Conservation (phyloP, 2,888 invertebrate species). For the Agonopterix arenella region DNA sequence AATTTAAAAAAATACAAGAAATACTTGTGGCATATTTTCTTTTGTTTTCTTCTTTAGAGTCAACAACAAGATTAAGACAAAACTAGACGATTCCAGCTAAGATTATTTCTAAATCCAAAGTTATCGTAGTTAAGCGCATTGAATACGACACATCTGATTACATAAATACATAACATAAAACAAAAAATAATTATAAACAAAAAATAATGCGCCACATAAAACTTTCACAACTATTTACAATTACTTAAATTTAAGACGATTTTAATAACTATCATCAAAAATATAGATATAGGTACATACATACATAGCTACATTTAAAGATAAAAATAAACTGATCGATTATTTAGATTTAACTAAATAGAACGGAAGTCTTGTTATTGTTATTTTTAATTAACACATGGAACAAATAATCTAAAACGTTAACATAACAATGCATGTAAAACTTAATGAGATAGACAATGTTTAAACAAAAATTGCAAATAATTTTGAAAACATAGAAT, state of each 20-base stretch:
- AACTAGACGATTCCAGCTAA: neutral
- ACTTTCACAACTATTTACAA: conserved; percentile 72
- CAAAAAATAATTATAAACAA: conserved; percentile 48
- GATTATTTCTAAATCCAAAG: conserved; percentile 15
- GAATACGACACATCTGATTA: conserved; percentile 53
- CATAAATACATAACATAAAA: conserved; percentile 71
- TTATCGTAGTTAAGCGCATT: conserved; percentile 35
- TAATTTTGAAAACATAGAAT: conserved; percentile 23
- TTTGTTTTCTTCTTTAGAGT: neutral
- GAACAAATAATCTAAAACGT: conserved; percentile 11
- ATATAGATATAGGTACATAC: conserved; percentile 65
- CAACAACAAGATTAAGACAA: neutral
- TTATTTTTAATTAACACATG: conserved; percentile 23
- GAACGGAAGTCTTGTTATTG: conserved; percentile 51
- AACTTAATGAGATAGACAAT: conserved; percentile 25
- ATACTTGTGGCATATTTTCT: neutral
- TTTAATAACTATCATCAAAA: conserved; percentile 68
- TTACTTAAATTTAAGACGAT: conserved; percentile 62
- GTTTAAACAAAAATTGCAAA: conserved; percentile 14
- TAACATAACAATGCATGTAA: conserved; percentile 32
- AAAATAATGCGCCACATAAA: conserved; percentile 72
- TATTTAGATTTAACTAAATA: conserved; percentile 47
- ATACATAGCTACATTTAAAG: conserved; percentile 66
- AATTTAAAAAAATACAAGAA: neutral
- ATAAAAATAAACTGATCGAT: conserved; percentile 52